Evolutionary conservation across 2,113 vertebrate species (phyloP).

Genomic region (Macquaria australasica): DNA sequence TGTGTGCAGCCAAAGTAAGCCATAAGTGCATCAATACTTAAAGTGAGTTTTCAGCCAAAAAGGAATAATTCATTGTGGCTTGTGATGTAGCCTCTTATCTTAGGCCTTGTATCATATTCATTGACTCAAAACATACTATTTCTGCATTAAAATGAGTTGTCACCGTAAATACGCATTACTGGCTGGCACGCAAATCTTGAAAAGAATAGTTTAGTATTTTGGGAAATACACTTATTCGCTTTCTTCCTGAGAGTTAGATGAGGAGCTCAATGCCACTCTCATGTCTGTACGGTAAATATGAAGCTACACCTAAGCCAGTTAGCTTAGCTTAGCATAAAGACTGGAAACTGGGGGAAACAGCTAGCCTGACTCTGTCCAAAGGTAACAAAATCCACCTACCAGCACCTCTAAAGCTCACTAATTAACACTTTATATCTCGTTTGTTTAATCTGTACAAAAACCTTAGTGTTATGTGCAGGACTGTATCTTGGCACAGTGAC

Average conservation of each 20-base stretch:
- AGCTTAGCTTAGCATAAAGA: neutral
- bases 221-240: neutral
- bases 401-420: too few species aligned
- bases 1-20: conserved; percentile 6
- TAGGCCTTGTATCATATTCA: neutral
- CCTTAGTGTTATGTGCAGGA: too few species aligned
- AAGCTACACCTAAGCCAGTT: neutral
- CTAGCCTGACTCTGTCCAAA: neutral
- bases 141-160: neutral
- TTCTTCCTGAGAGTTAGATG: neutral
- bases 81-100: neutral
- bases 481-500: too few species aligned
- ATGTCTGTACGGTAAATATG: neutral
- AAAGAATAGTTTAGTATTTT: neutral
- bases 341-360: neutral
- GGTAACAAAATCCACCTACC: too few species aligned
- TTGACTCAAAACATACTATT: neutral
- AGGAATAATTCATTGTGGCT: neutral
- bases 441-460: too few species aligned
- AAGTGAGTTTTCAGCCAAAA: neutral
- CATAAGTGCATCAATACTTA: conserved; percentile 15
- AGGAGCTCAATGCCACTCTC: neutral
- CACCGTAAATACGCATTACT: conserved; percentile 7
- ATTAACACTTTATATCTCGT: too few species aligned
- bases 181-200: neutral